Evolutionary conservation across 2,113 vertebrate genomes (phyloP).

Genomic region (Ploceus nigricollis): DNA sequence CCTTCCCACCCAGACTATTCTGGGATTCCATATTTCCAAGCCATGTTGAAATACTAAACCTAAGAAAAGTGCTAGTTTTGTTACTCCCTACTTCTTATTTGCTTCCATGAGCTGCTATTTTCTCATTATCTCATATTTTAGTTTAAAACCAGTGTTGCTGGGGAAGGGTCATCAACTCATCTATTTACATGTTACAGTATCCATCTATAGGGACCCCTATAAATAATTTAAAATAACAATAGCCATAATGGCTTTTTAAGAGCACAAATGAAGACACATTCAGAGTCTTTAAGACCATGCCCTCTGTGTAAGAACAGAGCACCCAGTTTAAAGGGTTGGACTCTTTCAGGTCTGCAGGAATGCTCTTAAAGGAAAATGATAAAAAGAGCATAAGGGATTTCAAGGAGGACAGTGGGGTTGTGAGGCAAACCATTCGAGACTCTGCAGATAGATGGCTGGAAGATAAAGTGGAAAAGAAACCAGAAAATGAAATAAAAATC

Average conservation of each 20-base stretch:
- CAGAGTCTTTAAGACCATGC: background rate
- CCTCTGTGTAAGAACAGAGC: background rate
- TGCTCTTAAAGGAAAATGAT: background rate
- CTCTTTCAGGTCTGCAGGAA: background rate
- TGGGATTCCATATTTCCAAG: background rate
- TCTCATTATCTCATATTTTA: background rate
- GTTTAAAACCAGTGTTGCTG: background rate
- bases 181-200: background rate
- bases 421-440: background rate
- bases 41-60: background rate
- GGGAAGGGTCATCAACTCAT: background rate
- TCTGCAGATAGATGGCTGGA: rapidly evolving
- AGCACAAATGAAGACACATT: background rate
- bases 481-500: background rate
- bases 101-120: background rate
- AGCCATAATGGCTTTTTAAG: slow-evolving; percentile 15
- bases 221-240: slow-evolving; percentile 11
- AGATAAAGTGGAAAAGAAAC: background rate
- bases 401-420: background rate
- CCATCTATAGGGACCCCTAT: background rate
- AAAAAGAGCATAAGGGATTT: background rate
- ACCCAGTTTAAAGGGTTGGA: background rate
- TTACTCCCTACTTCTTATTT: background rate
- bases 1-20: background rate
- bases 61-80: background rate